A percentile compares a stretch with the other conserved stretches of the same genome.
phyloP scores from a whole-genome alignment of 2,797 vertebrate genomes.

The Botia almorhae region DNA sequence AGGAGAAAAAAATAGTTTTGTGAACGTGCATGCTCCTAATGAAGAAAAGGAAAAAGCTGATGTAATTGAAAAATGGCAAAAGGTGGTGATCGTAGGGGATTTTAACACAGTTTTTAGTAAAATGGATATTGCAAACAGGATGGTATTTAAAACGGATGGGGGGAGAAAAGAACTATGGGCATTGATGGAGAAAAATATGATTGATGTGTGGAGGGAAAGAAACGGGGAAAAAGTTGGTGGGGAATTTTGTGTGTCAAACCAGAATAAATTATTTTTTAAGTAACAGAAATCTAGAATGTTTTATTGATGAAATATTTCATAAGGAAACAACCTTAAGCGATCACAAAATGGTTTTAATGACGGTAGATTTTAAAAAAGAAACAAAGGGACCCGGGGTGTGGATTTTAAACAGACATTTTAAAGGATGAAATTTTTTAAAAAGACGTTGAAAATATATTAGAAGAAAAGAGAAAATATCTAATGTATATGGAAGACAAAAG shows the following conservation, averaged over 20 bases:
- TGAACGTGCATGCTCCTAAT: too few species aligned
- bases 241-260: not conserved
- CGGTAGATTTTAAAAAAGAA: not conserved
- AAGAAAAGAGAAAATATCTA: not conserved
- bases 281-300: not conserved
- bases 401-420: not conserved
- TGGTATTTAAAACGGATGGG: not conserved
- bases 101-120: constrained; percentile 3
- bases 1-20: too few species aligned
- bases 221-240: not conserved
- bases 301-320: not conserved
- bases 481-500: constrained; percentile 9
- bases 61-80: not conserved
- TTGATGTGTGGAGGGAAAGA: not conserved
- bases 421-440: not conserved
- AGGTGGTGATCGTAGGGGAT: not conserved
- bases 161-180: not conserved
- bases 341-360: not conserved
- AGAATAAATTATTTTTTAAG: not conserved
- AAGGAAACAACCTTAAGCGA: constrained; percentile 2
- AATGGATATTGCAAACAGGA: not conserved
- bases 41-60: not conserved
- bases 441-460: not conserved
- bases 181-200: not conserved
- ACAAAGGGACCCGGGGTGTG: not conserved